Conservation (phyloP, 2,113 vertebrate genomes). For the Aptenodytes patagonicus region DNA sequence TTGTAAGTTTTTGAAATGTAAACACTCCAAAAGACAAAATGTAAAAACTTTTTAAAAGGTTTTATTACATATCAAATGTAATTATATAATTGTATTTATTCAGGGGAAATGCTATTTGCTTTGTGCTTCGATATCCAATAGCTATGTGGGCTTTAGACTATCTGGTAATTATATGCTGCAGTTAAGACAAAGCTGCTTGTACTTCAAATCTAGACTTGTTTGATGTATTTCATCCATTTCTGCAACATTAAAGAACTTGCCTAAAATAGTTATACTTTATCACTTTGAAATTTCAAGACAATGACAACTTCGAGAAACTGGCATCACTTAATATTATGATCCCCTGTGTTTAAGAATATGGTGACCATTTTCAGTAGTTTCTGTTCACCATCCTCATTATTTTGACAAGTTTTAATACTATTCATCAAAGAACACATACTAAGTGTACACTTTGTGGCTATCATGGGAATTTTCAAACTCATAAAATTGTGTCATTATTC, state of each 20-base stretch:
- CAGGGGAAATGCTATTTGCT: slow-evolving; percentile 36
- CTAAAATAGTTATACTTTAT: slow-evolving; percentile 8
- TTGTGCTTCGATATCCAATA: slow-evolving; percentile 27
- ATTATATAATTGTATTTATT: slow-evolving; percentile 59
- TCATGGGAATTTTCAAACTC: not conserved
- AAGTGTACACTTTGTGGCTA: not conserved
- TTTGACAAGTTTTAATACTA: slow-evolving; percentile 17
- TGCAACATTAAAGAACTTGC: slow-evolving; percentile 21
- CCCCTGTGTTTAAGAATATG: not conserved
- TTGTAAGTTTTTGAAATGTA: not conserved
- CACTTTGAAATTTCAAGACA: slow-evolving; percentile 25
- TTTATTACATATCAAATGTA: not conserved
- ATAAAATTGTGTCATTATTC: not conserved
- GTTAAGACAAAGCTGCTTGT: slow-evolving; percentile 38
- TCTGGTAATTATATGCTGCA: slow-evolving; percentile 56
- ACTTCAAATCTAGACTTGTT: slow-evolving; percentile 44
- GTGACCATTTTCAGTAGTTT: not conserved
- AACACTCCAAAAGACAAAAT: not conserved
- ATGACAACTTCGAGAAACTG: not conserved
- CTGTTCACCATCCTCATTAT: slow-evolving; percentile 19
- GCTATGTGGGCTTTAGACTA: slow-evolving; percentile 25
- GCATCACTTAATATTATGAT: not conserved
- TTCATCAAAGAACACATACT: slow-evolving; percentile 9
- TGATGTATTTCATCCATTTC: slow-evolving; percentile 40
- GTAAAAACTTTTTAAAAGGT: not conserved